Evolutionary conservation across 2,113 vertebrate species (phyloP).

Genomic region (Lichenostomus cassidix): DNA sequence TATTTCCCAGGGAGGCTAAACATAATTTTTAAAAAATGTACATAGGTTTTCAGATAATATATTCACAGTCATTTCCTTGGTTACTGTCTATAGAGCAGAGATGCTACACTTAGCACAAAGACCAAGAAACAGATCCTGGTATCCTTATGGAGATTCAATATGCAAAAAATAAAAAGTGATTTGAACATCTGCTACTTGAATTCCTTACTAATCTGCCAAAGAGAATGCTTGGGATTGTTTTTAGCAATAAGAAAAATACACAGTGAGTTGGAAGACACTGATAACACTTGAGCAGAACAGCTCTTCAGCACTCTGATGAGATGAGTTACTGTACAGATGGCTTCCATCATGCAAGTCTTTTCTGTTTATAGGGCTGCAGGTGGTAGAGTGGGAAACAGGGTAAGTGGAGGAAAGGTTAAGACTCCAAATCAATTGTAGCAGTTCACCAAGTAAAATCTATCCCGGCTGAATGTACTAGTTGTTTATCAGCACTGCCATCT

Average conservation of each 20-base stretch:
- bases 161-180: conserved; percentile 50
- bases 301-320: conserved; percentile 67
- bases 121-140: conserved; percentile 27
- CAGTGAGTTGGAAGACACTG: conserved; percentile 62
- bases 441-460: conserved; percentile 54
- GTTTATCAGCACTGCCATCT: conserved; percentile 69
- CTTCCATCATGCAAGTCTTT: conserved; percentile 62
- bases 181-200: conserved; percentile 74
- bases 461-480: neutral
- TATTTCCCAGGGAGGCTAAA: conserved; percentile 1
- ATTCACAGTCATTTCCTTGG: conserved; percentile 10
- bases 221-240: conserved; percentile 67
- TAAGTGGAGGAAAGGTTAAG: conserved; percentile 66
- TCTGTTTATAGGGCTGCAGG: conserved; percentile 69
- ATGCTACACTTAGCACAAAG: conserved; percentile 27
- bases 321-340: conserved; percentile 75
- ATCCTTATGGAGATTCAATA: conserved; percentile 52
- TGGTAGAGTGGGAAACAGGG: conserved; percentile 62
- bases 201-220: conserved; percentile 58
- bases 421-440: conserved; percentile 37
- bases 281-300: conserved; percentile 63
- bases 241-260: conserved; percentile 70
- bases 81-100: neutral
- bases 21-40: neutral
- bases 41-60: neutral